Conservation (phyloP, 2,797 vertebrate genomes). For the Parauchenoglanis punctatus region DNA sequence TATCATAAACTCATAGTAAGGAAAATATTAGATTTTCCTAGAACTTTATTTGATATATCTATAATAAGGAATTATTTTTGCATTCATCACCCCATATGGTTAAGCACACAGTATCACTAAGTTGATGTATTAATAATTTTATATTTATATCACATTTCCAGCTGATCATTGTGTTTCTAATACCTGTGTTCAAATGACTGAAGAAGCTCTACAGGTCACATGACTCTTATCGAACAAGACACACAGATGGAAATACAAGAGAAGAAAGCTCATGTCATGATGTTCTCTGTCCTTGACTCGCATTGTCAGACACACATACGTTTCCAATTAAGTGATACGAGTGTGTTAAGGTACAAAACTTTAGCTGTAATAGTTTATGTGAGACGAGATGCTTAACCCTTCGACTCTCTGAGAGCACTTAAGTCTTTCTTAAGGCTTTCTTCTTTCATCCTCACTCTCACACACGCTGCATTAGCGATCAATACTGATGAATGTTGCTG, state of each 20-base stretch:
- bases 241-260: not conserved
- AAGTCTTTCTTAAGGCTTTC: conserved; percentile 60
- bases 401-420: conserved; percentile 74
- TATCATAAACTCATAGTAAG: not conserved
- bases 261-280: conserved; percentile 6
- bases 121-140: not conserved
- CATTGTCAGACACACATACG: conserved; percentile 29
- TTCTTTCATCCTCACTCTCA: conserved; percentile 52
- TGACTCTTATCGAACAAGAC: conserved; percentile 8
- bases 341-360: conserved; percentile 67
- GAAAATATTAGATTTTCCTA: not conserved
- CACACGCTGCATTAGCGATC: conserved; percentile 57
- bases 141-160: not conserved
- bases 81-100: not conserved
- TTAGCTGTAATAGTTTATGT: conserved; percentile 67
- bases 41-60: not conserved
- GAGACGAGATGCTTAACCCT: conserved; percentile 74
- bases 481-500: not conserved
- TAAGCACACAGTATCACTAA: not conserved
- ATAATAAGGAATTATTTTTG: not conserved
- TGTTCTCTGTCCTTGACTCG: conserved; percentile 35
- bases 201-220: not conserved
- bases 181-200: not conserved
- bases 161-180: not conserved
- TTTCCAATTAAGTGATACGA: conserved; percentile 26